Evolutionary conservation across 2,888 invertebrate genomes (phyloP).

Genomic region (Lucinisca nassula): DNA sequence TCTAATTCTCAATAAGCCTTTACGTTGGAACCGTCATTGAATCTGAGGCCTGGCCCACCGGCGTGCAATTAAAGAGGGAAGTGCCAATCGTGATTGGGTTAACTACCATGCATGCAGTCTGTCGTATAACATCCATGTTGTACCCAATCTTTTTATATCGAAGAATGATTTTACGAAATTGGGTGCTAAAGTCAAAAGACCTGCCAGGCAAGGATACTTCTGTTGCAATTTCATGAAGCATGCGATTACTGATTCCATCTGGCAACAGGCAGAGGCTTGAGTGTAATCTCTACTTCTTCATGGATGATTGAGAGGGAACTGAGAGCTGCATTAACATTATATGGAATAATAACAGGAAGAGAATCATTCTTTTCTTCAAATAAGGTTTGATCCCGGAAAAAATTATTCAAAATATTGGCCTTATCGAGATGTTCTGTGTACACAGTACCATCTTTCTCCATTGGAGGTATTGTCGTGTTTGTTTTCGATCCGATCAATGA

Average conservation of each 20-base stretch:
- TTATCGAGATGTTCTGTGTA: neutral
- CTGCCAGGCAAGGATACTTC: neutral
- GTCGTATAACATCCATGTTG: too few species aligned
- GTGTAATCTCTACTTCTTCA: neutral
- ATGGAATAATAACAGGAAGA: neutral
- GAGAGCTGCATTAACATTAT: neutral
- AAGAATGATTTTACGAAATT: too few species aligned
- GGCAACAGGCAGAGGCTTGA: neutral
- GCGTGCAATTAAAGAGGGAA: too few species aligned
- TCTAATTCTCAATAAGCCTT: too few species aligned
- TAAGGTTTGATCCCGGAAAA: neutral
- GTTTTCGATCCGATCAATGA: neutral
- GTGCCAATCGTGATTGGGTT: too few species aligned
- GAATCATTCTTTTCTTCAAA: neutral
- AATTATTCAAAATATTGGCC: neutral
- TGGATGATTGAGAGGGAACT: neutral
- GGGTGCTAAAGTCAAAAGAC: too few species aligned
- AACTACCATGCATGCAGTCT: too few species aligned
- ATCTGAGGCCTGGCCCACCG: too few species aligned
- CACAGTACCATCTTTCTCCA: neutral
- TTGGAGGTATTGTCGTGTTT: neutral
- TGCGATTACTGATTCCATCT: conserved; percentile 2
- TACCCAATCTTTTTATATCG: too few species aligned
- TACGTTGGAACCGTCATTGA: too few species aligned
- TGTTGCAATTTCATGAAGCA: neutral